Evolutionary conservation across 2,113 vertebrate species (phyloP).

Genomic region (Porphyrio hochstetteri): DNA sequence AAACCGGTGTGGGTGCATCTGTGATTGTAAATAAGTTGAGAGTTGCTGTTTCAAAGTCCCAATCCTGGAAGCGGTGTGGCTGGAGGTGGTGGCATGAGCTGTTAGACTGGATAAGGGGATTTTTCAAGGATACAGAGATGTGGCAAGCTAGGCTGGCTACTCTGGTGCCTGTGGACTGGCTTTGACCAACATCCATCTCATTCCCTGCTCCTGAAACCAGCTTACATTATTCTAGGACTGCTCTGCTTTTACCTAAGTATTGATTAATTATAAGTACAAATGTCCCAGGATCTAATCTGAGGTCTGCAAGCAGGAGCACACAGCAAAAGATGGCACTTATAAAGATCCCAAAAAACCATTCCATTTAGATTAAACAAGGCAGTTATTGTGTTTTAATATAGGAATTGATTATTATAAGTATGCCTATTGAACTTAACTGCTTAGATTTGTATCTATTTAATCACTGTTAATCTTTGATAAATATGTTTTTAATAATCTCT

Average conservation of each 20-base stretch:
- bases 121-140: neutral
- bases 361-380: constrained; percentile 61
- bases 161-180: neutral
- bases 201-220: neutral
- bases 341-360: neutral
- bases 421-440: constrained; percentile 65
- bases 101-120: neutral
- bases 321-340: neutral
- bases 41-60: neutral
- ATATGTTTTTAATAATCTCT: constrained; percentile 82
- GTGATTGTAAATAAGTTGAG: neutral
- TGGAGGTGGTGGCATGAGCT: neutral
- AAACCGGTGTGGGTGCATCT: neutral
- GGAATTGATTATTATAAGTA: constrained; percentile 73
- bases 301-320: neutral
- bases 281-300: constrained; percentile 2
- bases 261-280: neutral
- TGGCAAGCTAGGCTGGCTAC: neutral
- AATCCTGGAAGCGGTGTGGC: neutral
- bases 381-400: constrained; percentile 64
- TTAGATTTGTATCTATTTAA: constrained; percentile 76
- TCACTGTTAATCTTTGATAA: constrained; percentile 79
- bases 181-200: neutral
- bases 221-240: neutral
- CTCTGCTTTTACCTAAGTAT: neutral